Evolutionary conservation across 2,888 invertebrate genomes (phyloP).

Genomic region (Aporophyla nigra): DNA sequence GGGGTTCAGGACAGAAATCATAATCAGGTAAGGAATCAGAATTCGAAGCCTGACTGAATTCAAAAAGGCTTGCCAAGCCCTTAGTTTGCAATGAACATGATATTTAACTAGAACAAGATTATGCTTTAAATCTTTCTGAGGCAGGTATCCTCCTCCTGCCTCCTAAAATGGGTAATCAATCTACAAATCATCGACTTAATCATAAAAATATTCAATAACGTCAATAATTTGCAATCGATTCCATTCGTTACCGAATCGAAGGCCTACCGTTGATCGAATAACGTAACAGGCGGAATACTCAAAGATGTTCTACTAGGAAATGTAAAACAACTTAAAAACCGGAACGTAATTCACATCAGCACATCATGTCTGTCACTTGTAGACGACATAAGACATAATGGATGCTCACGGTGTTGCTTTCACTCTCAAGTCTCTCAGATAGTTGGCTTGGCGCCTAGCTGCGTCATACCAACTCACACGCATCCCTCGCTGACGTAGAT

Average conservation of each 20-base stretch:
- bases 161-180: neutral
- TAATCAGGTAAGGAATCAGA: neutral
- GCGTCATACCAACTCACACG: conserved; percentile 36
- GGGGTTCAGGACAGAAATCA: neutral
- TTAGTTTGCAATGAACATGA: neutral
- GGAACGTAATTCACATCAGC: conserved; percentile 44
- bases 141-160: neutral
- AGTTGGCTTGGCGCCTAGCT: conserved; percentile 54
- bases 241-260: neutral
- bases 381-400: conserved; percentile 23
- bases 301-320: conserved; percentile 21
- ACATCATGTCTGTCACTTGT: conserved; percentile 3
- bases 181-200: neutral
- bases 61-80: neutral
- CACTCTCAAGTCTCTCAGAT: conserved; percentile 44
- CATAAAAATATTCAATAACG: conserved; percentile 3
- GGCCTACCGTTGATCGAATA: neutral
- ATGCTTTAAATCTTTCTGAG: neutral
- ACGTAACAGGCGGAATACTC: conserved; percentile 2
- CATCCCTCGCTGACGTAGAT: conserved; percentile 44
- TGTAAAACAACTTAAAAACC: conserved; percentile 27
- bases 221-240: conserved; percentile 1
- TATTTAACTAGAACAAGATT: neutral
- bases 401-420: conserved; percentile 46
- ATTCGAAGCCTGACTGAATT: neutral